Evolutionary conservation across 2,797 vertebrate species (phyloP).

Genomic region (Taeniopygia guttata): DNA sequence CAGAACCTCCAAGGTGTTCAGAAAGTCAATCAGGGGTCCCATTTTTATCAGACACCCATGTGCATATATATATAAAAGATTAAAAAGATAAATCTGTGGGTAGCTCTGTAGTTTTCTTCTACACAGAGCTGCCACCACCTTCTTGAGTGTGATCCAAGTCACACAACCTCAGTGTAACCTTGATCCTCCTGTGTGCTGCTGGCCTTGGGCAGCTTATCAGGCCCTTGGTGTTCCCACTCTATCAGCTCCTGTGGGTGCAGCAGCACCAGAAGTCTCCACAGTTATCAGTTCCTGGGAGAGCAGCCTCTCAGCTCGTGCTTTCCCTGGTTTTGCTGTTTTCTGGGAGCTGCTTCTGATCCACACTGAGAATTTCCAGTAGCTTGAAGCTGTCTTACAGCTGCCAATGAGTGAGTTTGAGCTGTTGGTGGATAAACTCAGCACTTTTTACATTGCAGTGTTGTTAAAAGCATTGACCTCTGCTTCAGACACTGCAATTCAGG

Average conservation of each 20-base stretch:
- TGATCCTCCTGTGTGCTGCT: not conserved
- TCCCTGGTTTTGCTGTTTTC: not conserved
- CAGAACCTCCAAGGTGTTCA: not conserved
- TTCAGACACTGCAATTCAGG: not conserved
- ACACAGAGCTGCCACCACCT: not conserved
- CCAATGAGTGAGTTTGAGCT: not conserved
- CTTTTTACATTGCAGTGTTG: not conserved
- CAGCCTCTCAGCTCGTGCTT: not conserved
- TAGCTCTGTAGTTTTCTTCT: accelerated
- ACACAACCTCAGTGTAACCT: not conserved
- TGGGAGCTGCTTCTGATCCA: not conserved
- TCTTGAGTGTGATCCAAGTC: not conserved
- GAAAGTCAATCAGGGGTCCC: not conserved
- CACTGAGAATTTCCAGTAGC: not conserved
- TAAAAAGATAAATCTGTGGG: not conserved
- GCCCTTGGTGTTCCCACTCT: not conserved
- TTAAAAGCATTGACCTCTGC: not conserved
- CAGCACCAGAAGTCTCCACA: not conserved
- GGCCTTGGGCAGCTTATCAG: not conserved
- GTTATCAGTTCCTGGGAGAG: not conserved
- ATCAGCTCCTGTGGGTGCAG: not conserved
- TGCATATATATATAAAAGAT: not conserved
- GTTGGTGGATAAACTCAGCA: not conserved
- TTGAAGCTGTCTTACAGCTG: not conserved
- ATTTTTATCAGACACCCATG: not conserved